Evolutionary conservation across 1,140 invertebrate genomes (phyloP).

Genomic region (Pseudomyrmex cubaensis): DNA sequence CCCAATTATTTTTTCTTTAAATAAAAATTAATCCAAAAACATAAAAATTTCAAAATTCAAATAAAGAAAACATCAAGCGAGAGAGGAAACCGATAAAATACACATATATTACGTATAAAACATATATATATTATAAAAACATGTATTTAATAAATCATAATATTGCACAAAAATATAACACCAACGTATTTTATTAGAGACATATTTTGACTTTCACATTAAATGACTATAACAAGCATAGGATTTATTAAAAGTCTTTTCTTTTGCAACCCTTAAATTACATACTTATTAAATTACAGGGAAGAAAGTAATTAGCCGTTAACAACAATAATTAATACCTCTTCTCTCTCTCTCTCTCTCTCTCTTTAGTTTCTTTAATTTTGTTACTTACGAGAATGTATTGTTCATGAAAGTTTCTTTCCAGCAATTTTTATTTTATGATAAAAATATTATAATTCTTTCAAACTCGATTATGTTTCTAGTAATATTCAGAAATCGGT

Average conservation of each 20-base stretch:
- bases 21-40: background rate
- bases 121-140: background rate
- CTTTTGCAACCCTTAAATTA: background rate
- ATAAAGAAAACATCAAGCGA: no score
- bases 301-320: conserved; percentile 36
- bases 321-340: conserved; percentile 36
- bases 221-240: background rate
- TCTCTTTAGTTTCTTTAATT: background rate
- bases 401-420: conserved; percentile 21
- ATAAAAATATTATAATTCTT: conserved; percentile 4
- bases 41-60: background rate
- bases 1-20: no score
- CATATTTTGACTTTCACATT: background rate
- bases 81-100: no score
- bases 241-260: conserved; percentile 29
- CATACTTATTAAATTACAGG: background rate
- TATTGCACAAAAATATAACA: background rate
- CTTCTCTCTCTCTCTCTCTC: no score
- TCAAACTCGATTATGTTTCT: background rate
- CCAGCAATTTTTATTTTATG: background rate
- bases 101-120: background rate
- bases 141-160: conserved; percentile 14
- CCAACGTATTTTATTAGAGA: background rate
- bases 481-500: background rate
- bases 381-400: background rate